phyloP scores from a whole-genome alignment of 92 coral and sea anemone species.

The Epizoanthus rinbou region DNA sequence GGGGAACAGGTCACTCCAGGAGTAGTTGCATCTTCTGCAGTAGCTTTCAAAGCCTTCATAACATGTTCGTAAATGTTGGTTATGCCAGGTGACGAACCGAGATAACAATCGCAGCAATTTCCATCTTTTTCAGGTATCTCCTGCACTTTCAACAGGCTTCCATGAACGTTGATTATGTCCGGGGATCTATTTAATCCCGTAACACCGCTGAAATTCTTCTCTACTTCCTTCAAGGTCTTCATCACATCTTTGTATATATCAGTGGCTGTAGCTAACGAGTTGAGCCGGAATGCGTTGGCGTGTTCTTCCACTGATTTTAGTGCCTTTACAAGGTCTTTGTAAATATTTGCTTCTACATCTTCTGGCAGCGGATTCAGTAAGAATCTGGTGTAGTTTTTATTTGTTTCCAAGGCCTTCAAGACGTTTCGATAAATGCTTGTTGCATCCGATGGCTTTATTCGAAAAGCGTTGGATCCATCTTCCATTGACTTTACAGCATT shows the following conservation, averaged over 20 bases:
- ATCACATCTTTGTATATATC: not conserved
- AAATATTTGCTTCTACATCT: not conserved
- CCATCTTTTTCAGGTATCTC: not conserved
- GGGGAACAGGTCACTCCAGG: not conserved
- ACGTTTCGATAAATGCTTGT: constrained; percentile 15
- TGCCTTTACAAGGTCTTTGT: too few relatives aligned
- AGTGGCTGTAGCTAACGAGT: not conserved
- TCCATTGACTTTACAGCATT: not conserved
- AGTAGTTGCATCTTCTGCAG: not conserved
- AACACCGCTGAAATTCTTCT: not conserved
- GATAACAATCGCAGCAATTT: not conserved
- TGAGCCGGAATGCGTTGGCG: not conserved
- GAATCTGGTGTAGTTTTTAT: not conserved
- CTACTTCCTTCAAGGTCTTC: not conserved
- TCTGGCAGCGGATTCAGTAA: not conserved
- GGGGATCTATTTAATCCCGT: not conserved
- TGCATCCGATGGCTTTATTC: not conserved
- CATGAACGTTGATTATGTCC: not conserved
- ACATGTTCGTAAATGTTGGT: constrained; percentile 10
- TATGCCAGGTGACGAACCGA: not conserved
- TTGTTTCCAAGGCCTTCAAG: constrained; percentile 4
- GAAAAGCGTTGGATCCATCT: not conserved
- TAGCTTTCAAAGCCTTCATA: not conserved
- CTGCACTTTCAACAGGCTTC: not conserved
- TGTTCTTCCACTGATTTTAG: not conserved